phyloP scores from a whole-genome alignment of 2,113 vertebrate species.

The Macquaria australasica region DNA sequence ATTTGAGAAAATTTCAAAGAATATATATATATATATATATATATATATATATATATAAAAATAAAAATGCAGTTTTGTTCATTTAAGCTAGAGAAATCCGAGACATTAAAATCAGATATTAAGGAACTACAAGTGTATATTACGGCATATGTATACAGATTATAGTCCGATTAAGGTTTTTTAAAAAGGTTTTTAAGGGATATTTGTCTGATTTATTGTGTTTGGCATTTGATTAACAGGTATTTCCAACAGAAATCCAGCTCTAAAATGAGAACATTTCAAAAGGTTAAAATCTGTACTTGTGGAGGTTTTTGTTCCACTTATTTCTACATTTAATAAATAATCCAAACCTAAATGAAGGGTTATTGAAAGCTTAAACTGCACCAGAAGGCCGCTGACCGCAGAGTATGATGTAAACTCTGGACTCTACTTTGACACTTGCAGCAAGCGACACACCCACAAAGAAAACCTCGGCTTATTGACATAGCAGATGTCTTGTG shows the following conservation, averaged over 20 bases:
- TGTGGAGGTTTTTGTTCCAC: not conserved
- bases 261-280: not conserved
- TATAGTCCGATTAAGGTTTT: no score
- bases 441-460: conserved; percentile 70
- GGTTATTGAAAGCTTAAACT: not conserved
- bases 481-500: conserved; percentile 74
- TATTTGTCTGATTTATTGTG: not conserved
- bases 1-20: no score
- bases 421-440: conserved; percentile 60
- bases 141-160: not conserved
- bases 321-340: not conserved
- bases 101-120: not conserved
- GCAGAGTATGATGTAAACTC: conserved; percentile 56
- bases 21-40: no score
- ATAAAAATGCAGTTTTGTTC: no score
- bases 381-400: conserved; percentile 14
- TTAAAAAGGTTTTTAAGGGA: not conserved
- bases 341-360: not conserved
- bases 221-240: no score
- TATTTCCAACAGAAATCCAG: not conserved
- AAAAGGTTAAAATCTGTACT: not conserved
- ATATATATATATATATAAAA: no score
- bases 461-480: conserved; percentile 66
- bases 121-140: not conserved
- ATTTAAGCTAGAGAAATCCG: not conserved